Conservation (phyloP, 2,113 vertebrate species). For the Amia ocellicauda region DNA sequence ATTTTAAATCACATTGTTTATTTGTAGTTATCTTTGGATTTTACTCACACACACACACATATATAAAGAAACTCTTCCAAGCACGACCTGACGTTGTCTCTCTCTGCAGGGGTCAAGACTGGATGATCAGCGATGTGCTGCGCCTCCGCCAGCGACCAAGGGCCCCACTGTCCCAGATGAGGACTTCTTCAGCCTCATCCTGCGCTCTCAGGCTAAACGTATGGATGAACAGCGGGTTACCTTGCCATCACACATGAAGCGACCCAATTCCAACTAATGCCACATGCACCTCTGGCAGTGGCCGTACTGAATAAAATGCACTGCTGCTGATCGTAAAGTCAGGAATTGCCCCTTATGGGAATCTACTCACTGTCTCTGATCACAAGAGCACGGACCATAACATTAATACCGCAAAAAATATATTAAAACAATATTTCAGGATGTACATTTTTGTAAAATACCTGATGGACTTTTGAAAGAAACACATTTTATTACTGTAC, state of each 20-base stretch:
- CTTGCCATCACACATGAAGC: slow-evolving; percentile 65
- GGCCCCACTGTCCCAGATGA: slow-evolving; percentile 91
- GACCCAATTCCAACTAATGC: slow-evolving; percentile 60
- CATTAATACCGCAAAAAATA: background rate
- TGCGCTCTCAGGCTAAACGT: slow-evolving; percentile 89
- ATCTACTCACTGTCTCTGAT: background rate
- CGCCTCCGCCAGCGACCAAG: slow-evolving; percentile 72
- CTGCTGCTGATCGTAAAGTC: too few relatives aligned
- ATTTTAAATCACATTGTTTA: too few relatives aligned
- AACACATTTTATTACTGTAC: slow-evolving; percentile 38
- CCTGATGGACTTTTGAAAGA: background rate
- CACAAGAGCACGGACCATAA: background rate
- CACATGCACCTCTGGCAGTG: background rate
- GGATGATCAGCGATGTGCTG: slow-evolving; percentile 91
- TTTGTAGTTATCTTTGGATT: too few relatives aligned
- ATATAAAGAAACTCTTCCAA: too few relatives aligned
- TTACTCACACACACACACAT: too few relatives aligned
- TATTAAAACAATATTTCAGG: too few relatives aligned
- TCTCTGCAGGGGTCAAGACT: slow-evolving; percentile 79
- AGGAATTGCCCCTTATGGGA: background rate
- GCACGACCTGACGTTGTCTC: background rate
- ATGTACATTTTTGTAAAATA: background rate
- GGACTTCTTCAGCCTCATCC: slow-evolving; percentile 95
- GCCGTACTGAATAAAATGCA: too few relatives aligned
- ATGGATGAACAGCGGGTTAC: slow-evolving; percentile 94